phyloP scores from a whole-genome alignment of 2,113 vertebrate species.

The Callopanchax toddi region DNA sequence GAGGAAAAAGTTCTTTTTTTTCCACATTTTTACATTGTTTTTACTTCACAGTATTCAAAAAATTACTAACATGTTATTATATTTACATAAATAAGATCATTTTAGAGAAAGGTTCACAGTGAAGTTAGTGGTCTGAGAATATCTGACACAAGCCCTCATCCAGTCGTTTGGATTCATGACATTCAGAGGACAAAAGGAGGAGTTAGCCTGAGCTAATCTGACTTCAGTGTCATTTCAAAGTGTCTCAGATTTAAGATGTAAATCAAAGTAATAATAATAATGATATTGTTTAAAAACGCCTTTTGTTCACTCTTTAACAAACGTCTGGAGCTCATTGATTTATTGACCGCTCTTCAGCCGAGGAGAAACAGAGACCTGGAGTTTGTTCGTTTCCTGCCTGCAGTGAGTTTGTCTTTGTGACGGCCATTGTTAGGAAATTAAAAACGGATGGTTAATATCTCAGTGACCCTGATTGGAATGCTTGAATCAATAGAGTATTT shows the following conservation, averaged over 20 bases:
- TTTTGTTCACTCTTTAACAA: constrained; percentile 31
- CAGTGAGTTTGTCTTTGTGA: constrained; percentile 49
- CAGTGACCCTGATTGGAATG: constrained; percentile 49
- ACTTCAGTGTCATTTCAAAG: constrained; percentile 22
- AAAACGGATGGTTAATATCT: constrained; percentile 43
- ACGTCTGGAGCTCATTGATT: constrained; percentile 40
- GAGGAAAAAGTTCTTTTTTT: no score
- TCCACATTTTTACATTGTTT: no score
- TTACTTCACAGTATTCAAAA: no score
- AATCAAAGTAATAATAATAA: constrained; percentile 24
- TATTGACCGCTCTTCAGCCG: constrained; percentile 24
- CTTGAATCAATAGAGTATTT: constrained; percentile 50
- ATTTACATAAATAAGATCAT: no score
- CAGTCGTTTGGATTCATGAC: constrained; percentile 18
- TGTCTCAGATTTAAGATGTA: constrained; percentile 18
- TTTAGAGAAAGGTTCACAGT: no score
- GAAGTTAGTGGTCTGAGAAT: no score
- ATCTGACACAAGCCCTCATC: no score
- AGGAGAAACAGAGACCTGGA: constrained; percentile 1
- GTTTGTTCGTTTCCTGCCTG: constrained; percentile 13
- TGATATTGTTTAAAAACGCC: constrained; percentile 19
- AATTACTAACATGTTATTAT: no score
- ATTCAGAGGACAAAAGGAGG: constrained; percentile 20
- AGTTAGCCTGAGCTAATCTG: constrained; percentile 8
- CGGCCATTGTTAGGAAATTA: constrained; percentile 44